Evolutionary conservation across 2,113 vertebrate genomes (phyloP), one percentile per base, ranked within the genome.

Genomic region (Cinclus cinclus): DNA sequence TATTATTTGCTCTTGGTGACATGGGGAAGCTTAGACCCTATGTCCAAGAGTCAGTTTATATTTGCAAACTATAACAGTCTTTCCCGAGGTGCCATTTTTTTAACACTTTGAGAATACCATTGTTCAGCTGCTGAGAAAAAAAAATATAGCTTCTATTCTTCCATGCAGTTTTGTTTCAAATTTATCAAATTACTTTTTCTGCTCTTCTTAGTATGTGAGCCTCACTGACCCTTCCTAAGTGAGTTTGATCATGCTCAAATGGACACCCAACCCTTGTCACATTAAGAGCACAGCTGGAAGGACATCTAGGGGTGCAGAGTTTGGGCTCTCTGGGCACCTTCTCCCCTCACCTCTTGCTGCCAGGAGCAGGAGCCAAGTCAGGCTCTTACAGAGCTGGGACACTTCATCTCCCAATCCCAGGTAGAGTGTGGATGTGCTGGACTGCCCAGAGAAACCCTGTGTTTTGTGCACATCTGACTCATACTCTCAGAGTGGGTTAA

Each of bases 261-360:
- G 30, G 41, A 15, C 8, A 18, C 39, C 39, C 10, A 28, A 28
- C 28, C 46, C 12, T 24, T 23, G 20, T 22, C 17, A 77, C 11
- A 2, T 25, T 27, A 16, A 30, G 15, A 67, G 8, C 56, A 39
- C 4, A 6, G 35, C 55, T 81, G 77, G 47, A 63, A 70, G 44
- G 52, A 31, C 18, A 68, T 21, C 5, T 1, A 1, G 49, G 30
- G 7, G 9, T 39, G n/a, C 21, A 59, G 64, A 37, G 31, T 49
- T 28, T 10, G 5, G 4, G 6, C 6, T 2, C 28, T 64, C 30
- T 4, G 4, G 12, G 18, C 33, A n/a, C 20, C 31, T 70, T 71
- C 33, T 47, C 11, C 33, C 56, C 30, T 79, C 33, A 15, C 11
- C 21, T 64, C 39, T 50, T 0, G 0, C 52, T 58, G 39, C 23